Evolutionary conservation across 2,113 vertebrate genomes (phyloP).

Genomic region (Poicephalus meyeri): DNA sequence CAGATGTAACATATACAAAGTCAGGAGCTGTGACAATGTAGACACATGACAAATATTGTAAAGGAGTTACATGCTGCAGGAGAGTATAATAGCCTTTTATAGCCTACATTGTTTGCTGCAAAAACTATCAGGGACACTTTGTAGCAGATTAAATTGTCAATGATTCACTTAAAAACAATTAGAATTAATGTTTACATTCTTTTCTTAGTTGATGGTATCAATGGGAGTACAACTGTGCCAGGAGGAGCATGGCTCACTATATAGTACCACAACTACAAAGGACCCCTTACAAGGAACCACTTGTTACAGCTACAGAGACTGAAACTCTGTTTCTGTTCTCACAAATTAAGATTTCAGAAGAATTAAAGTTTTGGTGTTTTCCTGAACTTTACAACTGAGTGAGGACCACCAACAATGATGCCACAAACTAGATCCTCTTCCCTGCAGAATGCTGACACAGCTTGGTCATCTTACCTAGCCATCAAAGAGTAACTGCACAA

Average conservation of each 20-base stretch:
- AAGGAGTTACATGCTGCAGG: neutral
- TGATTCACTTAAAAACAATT: neutral
- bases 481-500: neutral
- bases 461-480: neutral
- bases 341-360: neutral
- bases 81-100: neutral
- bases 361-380: neutral
- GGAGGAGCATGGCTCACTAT: neutral
- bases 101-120: neutral
- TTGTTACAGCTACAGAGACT: neutral
- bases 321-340: neutral
- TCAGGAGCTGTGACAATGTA: neutral
- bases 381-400: neutral
- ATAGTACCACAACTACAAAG: neutral
- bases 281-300: neutral
- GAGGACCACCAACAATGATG: neutral
- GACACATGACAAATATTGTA: rapidly evolving
- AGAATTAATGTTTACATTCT: neutral
- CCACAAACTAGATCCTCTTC: neutral
- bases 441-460: neutral
- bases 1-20: neutral
- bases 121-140: neutral
- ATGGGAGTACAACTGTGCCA: neutral
- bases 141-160: neutral
- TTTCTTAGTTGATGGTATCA: neutral